Evolutionary conservation across 2,113 vertebrate genomes (phyloP).

Genomic region (Eolophus roseicapilla): DNA sequence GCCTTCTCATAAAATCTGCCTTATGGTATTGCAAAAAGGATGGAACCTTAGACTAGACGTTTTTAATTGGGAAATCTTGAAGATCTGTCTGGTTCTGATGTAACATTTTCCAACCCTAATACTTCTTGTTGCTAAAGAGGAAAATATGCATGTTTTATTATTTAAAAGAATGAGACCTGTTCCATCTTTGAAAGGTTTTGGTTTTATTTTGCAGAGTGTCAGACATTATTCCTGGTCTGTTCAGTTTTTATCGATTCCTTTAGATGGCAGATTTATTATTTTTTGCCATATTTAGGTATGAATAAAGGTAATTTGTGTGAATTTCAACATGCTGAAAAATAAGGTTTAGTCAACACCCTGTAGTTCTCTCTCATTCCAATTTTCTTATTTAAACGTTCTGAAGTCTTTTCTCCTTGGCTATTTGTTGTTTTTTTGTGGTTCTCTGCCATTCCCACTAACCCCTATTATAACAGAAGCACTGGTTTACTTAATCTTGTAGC

Average conservation of each 20-base stretch:
- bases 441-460: background rate
- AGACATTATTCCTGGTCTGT: background rate
- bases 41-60: background rate
- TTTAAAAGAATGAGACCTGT: background rate
- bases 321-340: background rate
- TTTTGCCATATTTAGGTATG: background rate
- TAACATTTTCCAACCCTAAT: background rate
- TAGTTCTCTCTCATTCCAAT: background rate
- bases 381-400: background rate
- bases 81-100: background rate
- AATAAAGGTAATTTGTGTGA: background rate
- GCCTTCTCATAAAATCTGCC: background rate
- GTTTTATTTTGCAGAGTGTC: background rate
- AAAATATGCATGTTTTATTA: background rate
- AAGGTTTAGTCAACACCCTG: background rate
- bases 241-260: background rate
- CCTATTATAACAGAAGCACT: background rate
- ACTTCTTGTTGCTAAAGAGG: background rate
- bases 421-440: background rate
- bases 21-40: background rate
- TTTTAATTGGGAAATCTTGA: background rate
- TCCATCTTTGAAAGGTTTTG: background rate
- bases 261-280: background rate
- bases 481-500: background rate
- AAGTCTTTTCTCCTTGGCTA: background rate